Evolutionary conservation across 2,113 vertebrate species (phyloP).

Genomic region (Elgaria multicarinata): DNA sequence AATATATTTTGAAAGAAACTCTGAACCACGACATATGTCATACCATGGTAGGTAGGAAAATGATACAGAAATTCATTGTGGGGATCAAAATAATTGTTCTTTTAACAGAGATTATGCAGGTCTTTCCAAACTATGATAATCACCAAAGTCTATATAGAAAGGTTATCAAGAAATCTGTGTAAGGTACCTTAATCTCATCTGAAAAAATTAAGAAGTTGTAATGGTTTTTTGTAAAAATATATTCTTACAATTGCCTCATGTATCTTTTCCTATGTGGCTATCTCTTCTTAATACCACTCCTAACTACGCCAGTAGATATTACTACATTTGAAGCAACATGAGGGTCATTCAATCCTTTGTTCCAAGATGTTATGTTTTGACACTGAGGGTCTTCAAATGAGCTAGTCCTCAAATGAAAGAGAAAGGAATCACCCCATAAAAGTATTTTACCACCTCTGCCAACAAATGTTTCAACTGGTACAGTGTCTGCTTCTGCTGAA

Average conservation of each 20-base stretch:
- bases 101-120: not conserved
- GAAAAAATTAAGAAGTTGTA: not conserved
- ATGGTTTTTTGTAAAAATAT: too few relatives aligned
- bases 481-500: not conserved
- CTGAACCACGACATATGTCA: too few relatives aligned
- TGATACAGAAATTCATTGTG: not conserved
- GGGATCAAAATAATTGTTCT: not conserved
- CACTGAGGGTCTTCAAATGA: not conserved
- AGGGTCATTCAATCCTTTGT: not conserved
- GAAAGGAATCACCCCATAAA: too few relatives aligned
- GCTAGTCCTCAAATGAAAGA: not conserved
- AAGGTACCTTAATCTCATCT: not conserved
- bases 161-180: too few relatives aligned
- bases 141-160: not conserved
- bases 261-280: not conserved
- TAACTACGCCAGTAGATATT: not conserved
- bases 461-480: not conserved
- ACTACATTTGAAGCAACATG: not conserved
- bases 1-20: too few relatives aligned
- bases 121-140: not conserved
- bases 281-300: not conserved
- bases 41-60: not conserved
- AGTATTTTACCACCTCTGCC: too few relatives aligned
- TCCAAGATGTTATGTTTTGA: not conserved
- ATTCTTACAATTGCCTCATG: not conserved